Conservation (phyloP, 2,797 vertebrate genomes). For the Crotalus adamanteus region DNA sequence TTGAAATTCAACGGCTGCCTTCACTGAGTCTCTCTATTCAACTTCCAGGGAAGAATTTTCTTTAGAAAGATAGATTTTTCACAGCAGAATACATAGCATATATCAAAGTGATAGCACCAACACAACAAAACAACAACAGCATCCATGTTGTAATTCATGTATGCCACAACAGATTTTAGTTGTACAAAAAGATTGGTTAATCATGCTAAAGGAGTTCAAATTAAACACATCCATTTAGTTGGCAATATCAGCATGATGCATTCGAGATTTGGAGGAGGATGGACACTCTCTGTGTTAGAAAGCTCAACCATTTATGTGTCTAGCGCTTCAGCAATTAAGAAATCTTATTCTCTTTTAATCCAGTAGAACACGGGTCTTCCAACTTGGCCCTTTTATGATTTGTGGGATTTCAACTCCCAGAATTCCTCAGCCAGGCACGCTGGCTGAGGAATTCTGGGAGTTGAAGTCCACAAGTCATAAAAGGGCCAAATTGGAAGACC, state of each 20-base stretch:
- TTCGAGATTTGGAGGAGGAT: conserved; percentile 64
- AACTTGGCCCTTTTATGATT: too few species aligned
- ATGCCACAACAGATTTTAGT: conserved; percentile 58
- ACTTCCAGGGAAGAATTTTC: conserved; percentile 8
- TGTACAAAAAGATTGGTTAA: conserved; percentile 62
- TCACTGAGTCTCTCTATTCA: not conserved
- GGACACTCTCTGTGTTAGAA: conserved; percentile 56
- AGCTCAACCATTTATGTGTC: conserved; percentile 42
- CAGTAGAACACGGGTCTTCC: conserved; percentile 43
- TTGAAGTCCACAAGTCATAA: too few species aligned
- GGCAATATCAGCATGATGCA: conserved; percentile 61
- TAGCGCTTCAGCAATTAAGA: not conserved
- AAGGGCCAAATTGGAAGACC: too few species aligned
- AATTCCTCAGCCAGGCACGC: too few species aligned
- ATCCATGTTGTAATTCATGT: conserved; percentile 53
- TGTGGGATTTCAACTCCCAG: too few species aligned
- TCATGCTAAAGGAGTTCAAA: conserved; percentile 66
- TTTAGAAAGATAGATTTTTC: conserved; percentile 51
- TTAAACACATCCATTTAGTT: conserved; percentile 69
- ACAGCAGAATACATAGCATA: conserved; percentile 53
- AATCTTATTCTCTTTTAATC: conserved; percentile 27
- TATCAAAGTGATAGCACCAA: conserved; percentile 39
- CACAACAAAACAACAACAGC: conserved; percentile 16
- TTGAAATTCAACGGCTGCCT: not conserved
- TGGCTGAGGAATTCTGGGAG: too few species aligned